Evolutionary conservation across 2,113 vertebrate species (phyloP).

Genomic region (Raja brachyura): DNA sequence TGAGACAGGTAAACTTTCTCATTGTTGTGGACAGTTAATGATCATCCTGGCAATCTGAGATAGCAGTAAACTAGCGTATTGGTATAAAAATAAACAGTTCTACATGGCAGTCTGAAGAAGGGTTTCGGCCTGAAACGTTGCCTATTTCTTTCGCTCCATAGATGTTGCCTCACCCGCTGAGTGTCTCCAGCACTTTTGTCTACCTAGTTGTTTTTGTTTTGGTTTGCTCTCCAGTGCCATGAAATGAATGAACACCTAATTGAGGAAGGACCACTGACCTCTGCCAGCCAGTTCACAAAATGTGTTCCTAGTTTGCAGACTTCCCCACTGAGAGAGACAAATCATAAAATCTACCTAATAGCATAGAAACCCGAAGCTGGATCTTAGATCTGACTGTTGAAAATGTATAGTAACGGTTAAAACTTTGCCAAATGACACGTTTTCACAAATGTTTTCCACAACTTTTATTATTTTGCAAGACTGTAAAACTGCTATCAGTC

Average conservation of each 20-base stretch:
- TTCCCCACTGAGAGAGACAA: background rate
- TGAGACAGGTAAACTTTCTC: background rate
- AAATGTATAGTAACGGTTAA: slow-evolving; percentile 6
- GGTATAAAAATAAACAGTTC: background rate
- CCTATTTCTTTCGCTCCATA: no score
- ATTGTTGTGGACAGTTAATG: no score
- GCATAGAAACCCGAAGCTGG: background rate
- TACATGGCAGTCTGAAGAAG: background rate
- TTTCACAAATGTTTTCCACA: slow-evolving; percentile 32
- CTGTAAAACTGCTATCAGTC: slow-evolving; percentile 23
- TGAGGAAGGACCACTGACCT: background rate
- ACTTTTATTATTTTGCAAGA: slow-evolving; percentile 29
- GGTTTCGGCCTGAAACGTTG: no score
- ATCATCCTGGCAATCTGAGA: background rate
- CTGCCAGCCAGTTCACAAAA: background rate
- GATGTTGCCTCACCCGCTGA: no score
- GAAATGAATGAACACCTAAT: background rate
- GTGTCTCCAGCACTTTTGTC: no score
- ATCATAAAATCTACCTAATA: background rate
- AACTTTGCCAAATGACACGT: slow-evolving; percentile 25
- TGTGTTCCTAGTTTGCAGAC: background rate
- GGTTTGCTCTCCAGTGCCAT: background rate
- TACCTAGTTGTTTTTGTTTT: background rate
- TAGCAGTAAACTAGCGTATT: background rate
- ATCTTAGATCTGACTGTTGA: slow-evolving; percentile 12